Conservation (phyloP, 2,797 vertebrate genomes). For the Dryobates pubescens region DNA sequence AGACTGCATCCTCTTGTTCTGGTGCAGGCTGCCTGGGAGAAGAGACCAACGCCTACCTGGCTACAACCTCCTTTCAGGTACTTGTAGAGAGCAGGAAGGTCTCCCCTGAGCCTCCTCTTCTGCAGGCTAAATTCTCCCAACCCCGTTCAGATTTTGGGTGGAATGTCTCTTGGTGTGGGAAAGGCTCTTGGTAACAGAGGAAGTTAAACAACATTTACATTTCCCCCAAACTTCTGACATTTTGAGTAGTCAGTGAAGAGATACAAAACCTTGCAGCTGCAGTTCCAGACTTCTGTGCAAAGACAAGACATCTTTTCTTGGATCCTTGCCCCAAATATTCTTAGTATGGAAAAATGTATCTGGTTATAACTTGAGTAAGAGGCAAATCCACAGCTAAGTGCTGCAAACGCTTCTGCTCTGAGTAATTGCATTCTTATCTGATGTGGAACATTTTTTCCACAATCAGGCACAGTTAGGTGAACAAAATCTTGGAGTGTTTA, state of each 20-base stretch:
- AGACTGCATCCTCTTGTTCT: no score
- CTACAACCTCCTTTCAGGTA: no score
- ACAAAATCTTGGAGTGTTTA: background rate
- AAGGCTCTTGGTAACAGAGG: background rate
- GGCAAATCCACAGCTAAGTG: slow-evolving; percentile 7
- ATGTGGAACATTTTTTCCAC: background rate
- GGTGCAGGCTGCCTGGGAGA: no score
- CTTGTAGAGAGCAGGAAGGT: no score
- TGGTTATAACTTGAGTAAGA: slow-evolving; percentile 1
- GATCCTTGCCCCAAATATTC: background rate
- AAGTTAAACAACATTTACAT: background rate
- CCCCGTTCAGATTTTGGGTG: background rate
- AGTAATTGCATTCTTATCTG: background rate
- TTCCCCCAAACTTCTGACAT: slow-evolving; percentile 16
- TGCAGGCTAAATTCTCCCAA: background rate
- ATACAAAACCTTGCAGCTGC: background rate
- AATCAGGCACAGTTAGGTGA: background rate
- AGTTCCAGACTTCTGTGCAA: background rate
- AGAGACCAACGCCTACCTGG: no score
- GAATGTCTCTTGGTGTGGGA: background rate
- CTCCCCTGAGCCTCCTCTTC: no score
- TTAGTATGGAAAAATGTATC: background rate
- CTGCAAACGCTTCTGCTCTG: background rate
- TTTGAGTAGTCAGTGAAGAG: slow-evolving; percentile 1
- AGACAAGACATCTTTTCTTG: slow-evolving; percentile 2